Percentiles rank a stretch among this genome's conserved stretches.
Conservation (phyloP, 2,888 invertebrate species). For the Drosophila nr. fundita region DNA sequence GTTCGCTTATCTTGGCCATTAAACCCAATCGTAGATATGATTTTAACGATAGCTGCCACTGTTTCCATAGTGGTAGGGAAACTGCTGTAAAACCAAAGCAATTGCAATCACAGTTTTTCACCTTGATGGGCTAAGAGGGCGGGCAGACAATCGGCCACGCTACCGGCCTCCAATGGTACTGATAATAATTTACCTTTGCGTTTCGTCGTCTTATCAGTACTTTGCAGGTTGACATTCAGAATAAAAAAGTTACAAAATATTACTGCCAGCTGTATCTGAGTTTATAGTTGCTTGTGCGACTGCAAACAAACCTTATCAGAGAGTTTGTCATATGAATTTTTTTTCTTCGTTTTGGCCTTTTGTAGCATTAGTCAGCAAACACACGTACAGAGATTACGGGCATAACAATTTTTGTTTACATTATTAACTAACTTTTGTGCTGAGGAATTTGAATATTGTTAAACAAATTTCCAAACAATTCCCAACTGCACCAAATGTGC, state of each 20-base stretch:
- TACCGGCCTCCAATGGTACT: conserved; percentile 41
- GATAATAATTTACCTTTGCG: conserved; percentile 49
- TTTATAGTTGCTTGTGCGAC: conserved; percentile 9
- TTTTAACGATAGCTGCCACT: conserved; percentile 2
- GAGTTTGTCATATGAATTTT: neutral
- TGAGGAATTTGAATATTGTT: conserved; percentile 28
- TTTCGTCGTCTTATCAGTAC: conserved; percentile 59
- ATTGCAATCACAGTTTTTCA: conserved; percentile 22
- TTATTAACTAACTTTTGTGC: conserved; percentile 25
- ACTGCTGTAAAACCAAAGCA: neutral
- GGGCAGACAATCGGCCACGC: neutral
- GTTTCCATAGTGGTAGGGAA: conserved; percentile 18
- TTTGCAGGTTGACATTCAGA: conserved; percentile 72
- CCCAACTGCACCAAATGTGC: conserved; percentile 9
- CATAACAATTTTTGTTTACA: conserved; percentile 2
- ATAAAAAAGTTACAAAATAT: conserved; percentile 60
- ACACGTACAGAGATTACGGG: conserved; percentile 8
- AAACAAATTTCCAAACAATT: neutral
- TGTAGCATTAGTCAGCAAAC: conserved; percentile 31
- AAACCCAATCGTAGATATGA: neutral
- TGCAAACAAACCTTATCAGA: conserved; percentile 65
- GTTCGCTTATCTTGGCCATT: neutral
- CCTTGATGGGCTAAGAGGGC: conserved; percentile 19
- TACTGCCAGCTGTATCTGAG: conserved; percentile 7
- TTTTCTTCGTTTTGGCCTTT: conserved; percentile 1